Evolutionary conservation across 2,113 vertebrate genomes (phyloP), one percentile per base, ranked within the genome.

Genomic region (Rhineura floridana): DNA sequence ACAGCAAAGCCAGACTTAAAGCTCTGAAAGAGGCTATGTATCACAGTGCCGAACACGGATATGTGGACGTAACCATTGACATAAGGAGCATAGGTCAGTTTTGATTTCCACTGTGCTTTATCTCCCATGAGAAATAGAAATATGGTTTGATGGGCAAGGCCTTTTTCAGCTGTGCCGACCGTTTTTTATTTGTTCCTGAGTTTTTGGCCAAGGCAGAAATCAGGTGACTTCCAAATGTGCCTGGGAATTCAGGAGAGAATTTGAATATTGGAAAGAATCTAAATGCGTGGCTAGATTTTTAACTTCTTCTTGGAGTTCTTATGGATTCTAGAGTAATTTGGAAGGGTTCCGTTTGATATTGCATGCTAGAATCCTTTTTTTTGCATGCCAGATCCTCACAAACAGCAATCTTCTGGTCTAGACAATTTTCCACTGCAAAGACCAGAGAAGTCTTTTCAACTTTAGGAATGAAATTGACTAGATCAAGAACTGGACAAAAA

Each of bases 11-110:
- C 96, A 98, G 98, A 94, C 97, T 99, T 86, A 98, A 98, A 95
- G 98, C 98, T 76, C 95, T 99, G 91, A 98, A 97, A 94, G 99
- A 99, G 94, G 98, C 99, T 95, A 99, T 99, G 98, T 99, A 99
- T 95, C 98, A 99, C 97, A 99, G 99, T 3, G 96, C 98, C 0
- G 99, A 99, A 91, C 99, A 99, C 0, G 98, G 98, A 65, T 98
- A 99, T 3, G 98, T 99, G 88, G 98, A 99, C 92, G 98, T 99
- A 91, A 99, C 98, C 93, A 98, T 99, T 83, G 98, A 99, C 80
- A 98, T 98, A 94, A 97, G 98, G 75, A 99, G 98, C 95, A 97
- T 99, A 70, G 98, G 99, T 99, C 81, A 96, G 98, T 96, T 67
- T 82, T 0, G 33, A 6, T 10, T 2, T 23, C 90, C 84, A 73